Evolutionary conservation across 2,797 vertebrate species (phyloP).

Genomic region (Alcedo quadribrachys): DNA sequence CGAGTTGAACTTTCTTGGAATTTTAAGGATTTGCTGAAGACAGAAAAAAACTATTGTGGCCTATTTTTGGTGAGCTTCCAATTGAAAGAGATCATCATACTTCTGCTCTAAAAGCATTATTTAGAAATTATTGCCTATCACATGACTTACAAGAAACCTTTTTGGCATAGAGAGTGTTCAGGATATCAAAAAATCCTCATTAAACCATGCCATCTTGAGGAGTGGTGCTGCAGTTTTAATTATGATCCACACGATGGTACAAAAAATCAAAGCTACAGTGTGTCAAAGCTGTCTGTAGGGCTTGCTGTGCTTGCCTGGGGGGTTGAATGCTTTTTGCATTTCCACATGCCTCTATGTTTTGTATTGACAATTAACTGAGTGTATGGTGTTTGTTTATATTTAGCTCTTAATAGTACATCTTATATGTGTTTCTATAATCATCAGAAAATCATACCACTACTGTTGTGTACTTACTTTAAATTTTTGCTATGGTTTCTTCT

Average conservation of each 20-base stretch:
- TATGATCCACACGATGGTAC: background rate
- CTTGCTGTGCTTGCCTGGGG: background rate
- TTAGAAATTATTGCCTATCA: background rate
- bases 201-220: background rate
- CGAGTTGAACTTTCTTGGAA: background rate
- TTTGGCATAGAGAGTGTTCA: background rate
- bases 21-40: conserved; percentile 1
- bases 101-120: background rate
- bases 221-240: background rate
- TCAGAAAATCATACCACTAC: background rate
- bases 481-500: background rate
- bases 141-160: background rate
- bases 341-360: background rate
- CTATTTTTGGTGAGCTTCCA: background rate
- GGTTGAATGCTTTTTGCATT: background rate
- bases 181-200: background rate
- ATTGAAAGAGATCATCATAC: background rate
- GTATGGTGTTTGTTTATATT: background rate
- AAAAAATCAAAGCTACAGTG: background rate
- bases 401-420: background rate
- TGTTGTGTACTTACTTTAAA: background rate
- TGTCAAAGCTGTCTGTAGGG: background rate
- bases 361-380: background rate
- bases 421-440: background rate
- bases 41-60: background rate